A percentile compares a stretch with the other conserved stretches of the same genome.
Evolutionary conservation across 2,113 vertebrate genomes (phyloP).

Genomic region (Caracal caracal): DNA sequence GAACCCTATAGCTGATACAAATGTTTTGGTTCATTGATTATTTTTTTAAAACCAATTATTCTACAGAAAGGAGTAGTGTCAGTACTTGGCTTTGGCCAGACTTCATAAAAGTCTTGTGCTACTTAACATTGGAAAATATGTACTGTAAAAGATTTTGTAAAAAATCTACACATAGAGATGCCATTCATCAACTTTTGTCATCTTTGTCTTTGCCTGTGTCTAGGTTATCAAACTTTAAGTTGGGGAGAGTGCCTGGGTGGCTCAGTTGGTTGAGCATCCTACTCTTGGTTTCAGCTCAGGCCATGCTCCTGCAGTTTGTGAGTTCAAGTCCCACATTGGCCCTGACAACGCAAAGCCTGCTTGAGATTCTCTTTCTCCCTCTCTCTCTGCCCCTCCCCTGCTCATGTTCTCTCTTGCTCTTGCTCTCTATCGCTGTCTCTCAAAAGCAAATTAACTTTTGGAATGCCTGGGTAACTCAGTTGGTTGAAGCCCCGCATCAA

Average conservation of each 20-base stretch:
- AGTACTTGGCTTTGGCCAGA: background rate
- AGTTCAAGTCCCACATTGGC: background rate
- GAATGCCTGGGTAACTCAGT: no score
- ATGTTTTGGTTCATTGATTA: conserved; percentile 6
- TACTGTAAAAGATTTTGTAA: background rate
- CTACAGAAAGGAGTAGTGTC: background rate
- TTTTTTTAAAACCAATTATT: conserved; percentile 33
- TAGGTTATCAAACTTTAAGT: background rate
- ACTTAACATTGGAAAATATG: background rate
- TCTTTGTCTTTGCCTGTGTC: background rate
- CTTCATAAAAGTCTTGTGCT: background rate
- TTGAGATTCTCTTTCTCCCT: no score
- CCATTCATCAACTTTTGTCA: background rate
- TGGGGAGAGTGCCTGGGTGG: background rate
- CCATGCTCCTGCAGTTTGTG: background rate
- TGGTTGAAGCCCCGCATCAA: no score
- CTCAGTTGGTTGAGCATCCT: background rate
- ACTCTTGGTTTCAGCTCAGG: background rate
- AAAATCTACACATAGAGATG: background rate
- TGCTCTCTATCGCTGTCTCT: no score
- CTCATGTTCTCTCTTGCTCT: no score
- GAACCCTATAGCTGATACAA: background rate
- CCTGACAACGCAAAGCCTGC: no score
- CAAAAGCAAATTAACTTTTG: no score
- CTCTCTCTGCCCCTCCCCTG: no score